phyloP scores from a whole-genome alignment of 1,140 invertebrate genomes.

The Wiebesia pumilae region DNA sequence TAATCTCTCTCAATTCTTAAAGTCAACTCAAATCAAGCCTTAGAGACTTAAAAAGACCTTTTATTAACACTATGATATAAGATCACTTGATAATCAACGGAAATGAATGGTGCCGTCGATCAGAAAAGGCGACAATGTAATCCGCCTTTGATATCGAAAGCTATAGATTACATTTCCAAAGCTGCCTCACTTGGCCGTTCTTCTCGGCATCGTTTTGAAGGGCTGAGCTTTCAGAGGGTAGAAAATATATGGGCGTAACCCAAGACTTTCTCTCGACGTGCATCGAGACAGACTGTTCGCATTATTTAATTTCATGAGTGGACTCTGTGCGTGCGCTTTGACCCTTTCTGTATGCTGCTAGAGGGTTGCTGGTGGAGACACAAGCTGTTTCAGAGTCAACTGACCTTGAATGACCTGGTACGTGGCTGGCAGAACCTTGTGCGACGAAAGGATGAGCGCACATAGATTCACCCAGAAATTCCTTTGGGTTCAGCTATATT shows the following conservation, averaged over 20 bases:
- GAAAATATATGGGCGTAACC: background rate
- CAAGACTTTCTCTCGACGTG: too few species aligned
- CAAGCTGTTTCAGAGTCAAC: too few species aligned
- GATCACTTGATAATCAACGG: background rate
- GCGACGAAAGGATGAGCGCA: background rate
- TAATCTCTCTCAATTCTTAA: too few species aligned
- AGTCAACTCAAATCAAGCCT: too few species aligned
- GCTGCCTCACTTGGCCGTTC: background rate
- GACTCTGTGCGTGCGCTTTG: background rate
- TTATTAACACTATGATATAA: too few species aligned
- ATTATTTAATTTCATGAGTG: constrained; percentile 22
- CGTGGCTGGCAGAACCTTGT: background rate
- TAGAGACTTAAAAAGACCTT: too few species aligned
- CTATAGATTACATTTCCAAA: background rate
- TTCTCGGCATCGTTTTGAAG: background rate
- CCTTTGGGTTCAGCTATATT: background rate
- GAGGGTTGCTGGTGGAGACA: background rate
- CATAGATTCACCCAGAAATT: background rate
- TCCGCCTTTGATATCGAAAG: background rate
- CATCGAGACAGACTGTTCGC: too few species aligned
- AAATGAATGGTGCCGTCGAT: too few species aligned
- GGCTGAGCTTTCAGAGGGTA: background rate
- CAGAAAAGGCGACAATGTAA: background rate
- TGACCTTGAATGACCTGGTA: background rate
- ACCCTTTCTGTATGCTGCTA: background rate